A percentile compares a stretch with the other conserved stretches of the same genome.
Evolutionary conservation across 2,113 vertebrate genomes (phyloP).

Genomic region (Pogonocichla stellata): DNA sequence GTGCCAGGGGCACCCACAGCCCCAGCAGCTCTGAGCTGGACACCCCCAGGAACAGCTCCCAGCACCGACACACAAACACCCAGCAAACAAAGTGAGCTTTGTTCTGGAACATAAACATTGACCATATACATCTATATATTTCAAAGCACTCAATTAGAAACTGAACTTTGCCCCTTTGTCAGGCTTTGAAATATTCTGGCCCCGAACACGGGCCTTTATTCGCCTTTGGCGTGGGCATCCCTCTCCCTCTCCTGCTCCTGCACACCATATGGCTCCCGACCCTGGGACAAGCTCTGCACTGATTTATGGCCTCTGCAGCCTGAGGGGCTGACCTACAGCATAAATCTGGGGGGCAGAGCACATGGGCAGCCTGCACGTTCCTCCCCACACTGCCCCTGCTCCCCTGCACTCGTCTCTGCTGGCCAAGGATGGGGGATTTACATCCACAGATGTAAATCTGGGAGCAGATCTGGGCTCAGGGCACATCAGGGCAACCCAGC

Average conservation of each 20-base stretch:
- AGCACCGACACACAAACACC: not conserved
- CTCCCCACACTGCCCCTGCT: not conserved
- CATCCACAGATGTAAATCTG: no score
- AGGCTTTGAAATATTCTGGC: constrained; percentile 40
- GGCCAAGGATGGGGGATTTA: not conserved
- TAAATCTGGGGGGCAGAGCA: not conserved
- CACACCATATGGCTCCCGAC: constrained; percentile 19
- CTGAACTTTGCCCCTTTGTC: constrained; percentile 60
- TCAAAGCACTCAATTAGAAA: constrained; percentile 49
- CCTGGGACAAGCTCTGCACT: not conserved
- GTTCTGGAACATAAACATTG: constrained; percentile 50
- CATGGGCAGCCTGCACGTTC: not conserved
- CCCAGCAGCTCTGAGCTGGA: not conserved
- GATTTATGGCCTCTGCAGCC: constrained; percentile 22
- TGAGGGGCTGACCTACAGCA: not conserved
- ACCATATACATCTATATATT: constrained; percentile 38
- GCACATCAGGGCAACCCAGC: not conserved
- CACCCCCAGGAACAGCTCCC: not conserved
- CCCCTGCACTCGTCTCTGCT: rapidly evolving
- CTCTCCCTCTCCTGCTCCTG: not conserved
- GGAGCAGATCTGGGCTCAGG: not conserved
- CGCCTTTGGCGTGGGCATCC: not conserved
- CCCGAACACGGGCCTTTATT: not conserved
- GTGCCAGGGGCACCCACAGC: not conserved
- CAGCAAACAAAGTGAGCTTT: constrained; percentile 27